Conservation (phyloP, 1,140 invertebrate genomes). For the Yoshiicerus persimilis region DNA sequence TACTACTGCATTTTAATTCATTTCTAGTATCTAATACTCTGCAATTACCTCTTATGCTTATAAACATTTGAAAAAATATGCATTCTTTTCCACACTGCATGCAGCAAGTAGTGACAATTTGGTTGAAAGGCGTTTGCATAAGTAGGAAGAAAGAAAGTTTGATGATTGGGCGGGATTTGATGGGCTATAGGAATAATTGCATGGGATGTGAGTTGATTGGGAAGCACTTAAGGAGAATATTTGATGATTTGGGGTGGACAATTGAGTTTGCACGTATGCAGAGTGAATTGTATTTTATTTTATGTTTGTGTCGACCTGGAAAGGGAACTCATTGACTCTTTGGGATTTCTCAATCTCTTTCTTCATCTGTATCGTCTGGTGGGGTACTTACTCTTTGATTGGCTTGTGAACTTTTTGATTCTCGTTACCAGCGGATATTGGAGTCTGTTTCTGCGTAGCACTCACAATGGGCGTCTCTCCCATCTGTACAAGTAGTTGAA, state of each 20-base stretch:
- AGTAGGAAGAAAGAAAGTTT: no score
- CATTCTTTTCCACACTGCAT: no score
- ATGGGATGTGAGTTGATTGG: no score
- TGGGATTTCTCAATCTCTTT: neutral
- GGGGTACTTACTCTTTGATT: conserved; percentile 1
- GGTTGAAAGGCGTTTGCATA: no score
- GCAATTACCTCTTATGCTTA: no score
- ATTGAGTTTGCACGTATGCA: neutral
- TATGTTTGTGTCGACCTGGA: neutral
- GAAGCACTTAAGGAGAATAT: no score
- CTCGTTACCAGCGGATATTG: neutral
- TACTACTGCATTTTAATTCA: no score
- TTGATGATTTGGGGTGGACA: neutral
- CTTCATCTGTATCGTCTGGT: neutral
- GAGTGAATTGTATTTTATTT: neutral
- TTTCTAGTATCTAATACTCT: no score
- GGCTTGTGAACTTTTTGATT: neutral
- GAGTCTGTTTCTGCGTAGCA: neutral
- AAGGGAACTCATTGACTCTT: neutral
- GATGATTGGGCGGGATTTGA: no score
- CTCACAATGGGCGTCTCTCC: neutral
- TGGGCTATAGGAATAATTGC: no score
- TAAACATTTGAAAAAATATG: no score
- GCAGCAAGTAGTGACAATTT: no score
- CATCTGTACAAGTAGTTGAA: conserved; percentile 4